Percentiles rank a stretch among this genome's conserved stretches.
These are phyloP conservation scores for Plutomurus gul DNA, from an alignment of 1,140 invertebrate species.

Conservation along the genomic window DNA sequence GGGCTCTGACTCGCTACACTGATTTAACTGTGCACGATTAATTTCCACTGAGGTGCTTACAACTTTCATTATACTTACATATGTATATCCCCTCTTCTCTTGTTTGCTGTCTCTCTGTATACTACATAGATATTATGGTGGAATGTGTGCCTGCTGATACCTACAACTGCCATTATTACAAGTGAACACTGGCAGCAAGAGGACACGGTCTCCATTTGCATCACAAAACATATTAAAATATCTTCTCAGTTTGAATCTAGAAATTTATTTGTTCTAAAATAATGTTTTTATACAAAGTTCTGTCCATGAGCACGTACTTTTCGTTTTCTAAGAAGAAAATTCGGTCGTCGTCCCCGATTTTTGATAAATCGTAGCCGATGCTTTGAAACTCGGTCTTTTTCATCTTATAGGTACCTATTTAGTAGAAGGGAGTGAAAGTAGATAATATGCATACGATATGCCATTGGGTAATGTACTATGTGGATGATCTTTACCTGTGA, in stretches of 20 bases:
- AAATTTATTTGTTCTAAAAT: constrained; percentile 64
- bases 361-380: not conserved
- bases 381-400: constrained; percentile 67
- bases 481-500: constrained; percentile 69
- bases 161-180: no score
- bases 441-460: not conserved
- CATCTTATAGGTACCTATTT: constrained; percentile 84
- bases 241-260: constrained; percentile 56
- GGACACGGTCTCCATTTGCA: no score
- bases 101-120: no score
- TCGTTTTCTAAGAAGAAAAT: constrained; percentile 64
- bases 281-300: constrained; percentile 70
- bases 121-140: no score
- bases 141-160: no score
- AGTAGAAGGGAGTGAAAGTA: not conserved
- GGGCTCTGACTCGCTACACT: no score
- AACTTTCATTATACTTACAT: no score
- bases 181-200: no score
- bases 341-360: not conserved
- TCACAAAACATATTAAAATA: no score
- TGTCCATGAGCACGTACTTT: constrained; percentile 67
- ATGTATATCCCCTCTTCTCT: no score
- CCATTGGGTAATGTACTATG: not conserved
- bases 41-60: no score
- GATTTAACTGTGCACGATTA: no score